These are phyloP conservation scores for Scaptomyza flava DNA, from an alignment of 2,888 invertebrate species.

Conservation along the genomic window DNA sequence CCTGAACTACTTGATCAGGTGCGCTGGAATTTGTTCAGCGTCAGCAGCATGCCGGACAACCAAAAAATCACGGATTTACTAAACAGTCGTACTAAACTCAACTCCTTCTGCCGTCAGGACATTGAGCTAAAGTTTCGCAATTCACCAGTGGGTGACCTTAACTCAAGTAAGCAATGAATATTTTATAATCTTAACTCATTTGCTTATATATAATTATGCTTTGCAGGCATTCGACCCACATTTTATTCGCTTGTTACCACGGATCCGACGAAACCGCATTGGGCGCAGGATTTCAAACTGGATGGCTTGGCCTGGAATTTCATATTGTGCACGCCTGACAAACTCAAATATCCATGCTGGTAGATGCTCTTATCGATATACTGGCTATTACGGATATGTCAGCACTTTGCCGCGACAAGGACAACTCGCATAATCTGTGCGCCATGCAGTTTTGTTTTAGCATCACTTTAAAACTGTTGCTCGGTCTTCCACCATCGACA, in stretches of 20 bases:
- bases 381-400: slow-evolving; percentile 92
- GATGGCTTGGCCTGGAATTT: slow-evolving; percentile 97
- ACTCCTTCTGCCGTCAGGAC: slow-evolving; percentile 89
- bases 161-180: slow-evolving; percentile 70
- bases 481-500: slow-evolving; percentile 95
- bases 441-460: slow-evolving; percentile 96
- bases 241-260: slow-evolving; percentile 95
- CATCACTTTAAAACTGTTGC: slow-evolving; percentile 87
- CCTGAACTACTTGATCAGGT: slow-evolving; percentile 94
- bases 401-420: slow-evolving; percentile 83
- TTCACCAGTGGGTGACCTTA: slow-evolving; percentile 84
- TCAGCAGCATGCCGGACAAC: slow-evolving; percentile 86
- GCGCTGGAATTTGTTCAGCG: slow-evolving; percentile 91
- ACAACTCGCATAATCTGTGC: slow-evolving; percentile 87
- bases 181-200: not conserved
- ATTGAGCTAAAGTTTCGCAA: slow-evolving; percentile 91
- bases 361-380: slow-evolving; percentile 94
- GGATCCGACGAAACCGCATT: slow-evolving; percentile 84
- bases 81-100: slow-evolving; percentile 87
- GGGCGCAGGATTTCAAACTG: slow-evolving; percentile 92
- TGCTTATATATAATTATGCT: slow-evolving; percentile 79
- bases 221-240: slow-evolving; percentile 91
- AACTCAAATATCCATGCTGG: slow-evolving; percentile 94
- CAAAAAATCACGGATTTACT: slow-evolving; percentile 85
- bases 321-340: slow-evolving; percentile 95